A percentile compares a stretch with the other conserved stretches of the same genome.
Conservation (phyloP, 2,113 vertebrate genomes). For the Xiphophorus couchianus region DNA sequence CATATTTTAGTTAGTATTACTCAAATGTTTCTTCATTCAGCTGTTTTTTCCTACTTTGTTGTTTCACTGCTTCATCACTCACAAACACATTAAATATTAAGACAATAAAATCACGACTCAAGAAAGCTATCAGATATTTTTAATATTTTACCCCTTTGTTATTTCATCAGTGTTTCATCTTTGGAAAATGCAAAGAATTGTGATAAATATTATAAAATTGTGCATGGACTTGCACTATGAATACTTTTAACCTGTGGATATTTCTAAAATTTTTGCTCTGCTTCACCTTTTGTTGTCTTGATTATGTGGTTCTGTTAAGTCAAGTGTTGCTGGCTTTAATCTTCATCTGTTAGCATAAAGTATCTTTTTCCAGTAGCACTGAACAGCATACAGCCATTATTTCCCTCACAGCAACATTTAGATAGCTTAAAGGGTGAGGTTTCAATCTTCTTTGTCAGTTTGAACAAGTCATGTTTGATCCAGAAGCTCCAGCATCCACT, state of each 20-base stretch:
- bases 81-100: neutral
- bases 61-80: neutral
- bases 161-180: too few species aligned
- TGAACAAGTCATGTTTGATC: constrained; percentile 54
- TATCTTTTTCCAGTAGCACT: neutral
- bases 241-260: neutral
- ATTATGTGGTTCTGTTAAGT: neutral
- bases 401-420: neutral
- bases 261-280: neutral
- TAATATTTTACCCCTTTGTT: too few species aligned
- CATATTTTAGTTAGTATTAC: neutral
- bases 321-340: neutral
- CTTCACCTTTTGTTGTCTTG: neutral
- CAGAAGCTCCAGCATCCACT: constrained; percentile 46
- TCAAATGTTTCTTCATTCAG: neutral
- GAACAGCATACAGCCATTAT: neutral
- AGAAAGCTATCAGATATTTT: neutral
- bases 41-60: neutral
- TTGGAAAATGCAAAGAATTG: neutral
- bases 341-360: neutral
- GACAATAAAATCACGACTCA: neutral
- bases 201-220: too few species aligned
- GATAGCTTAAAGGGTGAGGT: neutral
- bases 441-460: constrained; percentile 42
- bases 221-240: neutral